phyloP scores from a whole-genome alignment of 2,113 vertebrate species.

The Calyptommatus sinebrachiatus region DNA sequence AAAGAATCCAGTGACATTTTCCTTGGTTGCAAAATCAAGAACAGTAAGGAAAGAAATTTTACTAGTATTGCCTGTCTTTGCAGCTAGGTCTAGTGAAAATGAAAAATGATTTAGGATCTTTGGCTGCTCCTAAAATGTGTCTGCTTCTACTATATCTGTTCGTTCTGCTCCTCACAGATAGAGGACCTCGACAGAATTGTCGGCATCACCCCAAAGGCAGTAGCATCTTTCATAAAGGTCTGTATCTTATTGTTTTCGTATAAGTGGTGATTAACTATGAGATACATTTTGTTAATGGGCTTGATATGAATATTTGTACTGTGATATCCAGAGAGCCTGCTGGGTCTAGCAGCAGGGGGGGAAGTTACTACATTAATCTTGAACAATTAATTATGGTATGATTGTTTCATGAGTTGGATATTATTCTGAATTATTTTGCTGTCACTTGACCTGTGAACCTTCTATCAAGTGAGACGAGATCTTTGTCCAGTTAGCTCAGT shows the following conservation, averaged over 20 bases:
- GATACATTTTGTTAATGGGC: background rate
- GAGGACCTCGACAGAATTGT: constrained; percentile 12
- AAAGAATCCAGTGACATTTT: too few relatives aligned
- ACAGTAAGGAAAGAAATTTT: too few relatives aligned
- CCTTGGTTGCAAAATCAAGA: too few relatives aligned
- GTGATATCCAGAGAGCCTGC: background rate
- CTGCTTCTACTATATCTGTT: background rate
- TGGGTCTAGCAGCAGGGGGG: background rate
- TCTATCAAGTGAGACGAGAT: too few relatives aligned
- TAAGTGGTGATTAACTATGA: background rate
- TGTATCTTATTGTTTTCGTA: background rate
- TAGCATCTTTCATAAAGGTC: constrained; percentile 14
- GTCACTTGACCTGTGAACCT: too few relatives aligned
- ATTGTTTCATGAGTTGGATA: too few relatives aligned
- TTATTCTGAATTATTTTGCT: too few relatives aligned
- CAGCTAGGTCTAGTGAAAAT: background rate
- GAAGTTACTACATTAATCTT: too few relatives aligned
- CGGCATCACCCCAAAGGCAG: constrained; percentile 4
- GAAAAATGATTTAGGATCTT: background rate
- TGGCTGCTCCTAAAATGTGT: background rate
- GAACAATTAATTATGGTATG: too few relatives aligned
- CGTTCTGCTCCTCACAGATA: background rate
- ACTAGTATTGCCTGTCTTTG: too few relatives aligned
- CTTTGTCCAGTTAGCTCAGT: too few relatives aligned
- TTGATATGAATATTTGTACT: background rate